phyloP scores from a whole-genome alignment of 1,140 invertebrate species.

The Drosophila carrolli region DNA sequence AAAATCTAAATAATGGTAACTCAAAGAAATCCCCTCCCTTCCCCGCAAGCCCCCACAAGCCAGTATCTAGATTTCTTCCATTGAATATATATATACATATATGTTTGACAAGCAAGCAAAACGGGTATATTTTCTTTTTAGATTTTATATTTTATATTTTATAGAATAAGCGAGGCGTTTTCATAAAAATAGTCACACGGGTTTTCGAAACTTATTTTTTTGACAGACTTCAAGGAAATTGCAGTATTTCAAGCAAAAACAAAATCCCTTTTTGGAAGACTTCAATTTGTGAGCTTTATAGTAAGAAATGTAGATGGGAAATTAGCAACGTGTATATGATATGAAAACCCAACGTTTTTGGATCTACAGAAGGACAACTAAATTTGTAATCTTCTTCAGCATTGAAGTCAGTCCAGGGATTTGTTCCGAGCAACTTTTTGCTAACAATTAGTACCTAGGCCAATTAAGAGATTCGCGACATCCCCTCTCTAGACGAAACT shows the following conservation, averaged over 20 bases:
- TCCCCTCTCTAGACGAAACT: constrained; percentile 40
- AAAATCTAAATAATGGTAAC: constrained; percentile 38
- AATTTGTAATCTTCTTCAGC: constrained; percentile 45
- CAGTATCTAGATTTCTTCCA: constrained; percentile 69
- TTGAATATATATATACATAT: constrained; percentile 34
- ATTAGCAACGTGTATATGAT: constrained; percentile 13
- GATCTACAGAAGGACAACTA: constrained; percentile 35
- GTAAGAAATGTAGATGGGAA: constrained; percentile 26
- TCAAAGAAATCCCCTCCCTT: constrained; percentile 32
- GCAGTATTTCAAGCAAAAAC: constrained; percentile 41
- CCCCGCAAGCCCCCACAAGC: constrained; percentile 29
- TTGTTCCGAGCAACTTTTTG: constrained; percentile 52
- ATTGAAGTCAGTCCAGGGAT: constrained; percentile 52
- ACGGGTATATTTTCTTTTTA: constrained; percentile 77
- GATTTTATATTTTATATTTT: constrained; percentile 66
- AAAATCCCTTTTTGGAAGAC: constrained; percentile 53
- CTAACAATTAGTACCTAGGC: constrained; percentile 43
- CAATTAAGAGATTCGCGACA: constrained; percentile 16
- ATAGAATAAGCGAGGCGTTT: constrained; percentile 48
- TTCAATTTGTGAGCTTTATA: constrained; percentile 57
- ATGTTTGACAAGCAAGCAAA: constrained; percentile 50
- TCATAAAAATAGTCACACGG: constrained; percentile 33
- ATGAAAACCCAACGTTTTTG: constrained; percentile 63
- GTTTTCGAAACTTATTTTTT: constrained; percentile 49
- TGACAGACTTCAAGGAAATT: constrained; percentile 39